phyloP scores from a whole-genome alignment of 2,797 vertebrate genomes.

The Poeciliopsis turneri region DNA sequence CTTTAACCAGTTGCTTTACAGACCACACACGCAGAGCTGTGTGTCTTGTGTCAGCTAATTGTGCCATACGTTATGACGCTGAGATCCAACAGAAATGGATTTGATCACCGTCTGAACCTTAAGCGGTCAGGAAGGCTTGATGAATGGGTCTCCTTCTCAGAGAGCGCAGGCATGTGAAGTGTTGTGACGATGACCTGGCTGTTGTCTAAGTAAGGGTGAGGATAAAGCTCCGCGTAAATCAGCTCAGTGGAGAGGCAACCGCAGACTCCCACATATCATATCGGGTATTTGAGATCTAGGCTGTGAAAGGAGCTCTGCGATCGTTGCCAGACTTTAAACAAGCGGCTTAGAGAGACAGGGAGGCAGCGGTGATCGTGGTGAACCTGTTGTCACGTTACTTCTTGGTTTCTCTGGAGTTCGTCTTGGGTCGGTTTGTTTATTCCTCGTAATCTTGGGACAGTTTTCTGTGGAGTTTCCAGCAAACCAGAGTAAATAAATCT shows the following conservation, averaged over 20 bases:
- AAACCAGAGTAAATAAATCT: too few relatives aligned
- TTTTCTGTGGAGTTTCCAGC: too few relatives aligned
- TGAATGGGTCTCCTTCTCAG: conserved; percentile 64
- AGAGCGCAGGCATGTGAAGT: conserved; percentile 70
- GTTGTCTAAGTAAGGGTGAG: conserved; percentile 70
- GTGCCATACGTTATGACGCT: conserved; percentile 53
- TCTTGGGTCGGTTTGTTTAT: neutral
- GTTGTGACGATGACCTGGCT: conserved; percentile 71
- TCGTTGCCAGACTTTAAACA: conserved; percentile 50
- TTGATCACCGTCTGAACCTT: conserved; percentile 75
- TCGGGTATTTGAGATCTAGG: conserved; percentile 52
- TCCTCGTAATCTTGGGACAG: neutral
- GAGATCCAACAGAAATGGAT: conserved; percentile 67
- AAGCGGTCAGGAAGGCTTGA: conserved; percentile 57
- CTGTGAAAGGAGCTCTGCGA: conserved; percentile 69
- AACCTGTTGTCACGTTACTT: conserved; percentile 15
- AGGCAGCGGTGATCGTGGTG: conserved; percentile 24
- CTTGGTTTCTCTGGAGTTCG: conserved; percentile 15
- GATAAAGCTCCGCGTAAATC: conserved; percentile 77
- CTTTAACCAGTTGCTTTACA: neutral
- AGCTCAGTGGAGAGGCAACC: conserved; percentile 62
- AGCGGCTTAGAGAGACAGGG: conserved; percentile 1
- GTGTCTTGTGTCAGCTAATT: conserved; percentile 34
- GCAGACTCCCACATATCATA: conserved; percentile 71
- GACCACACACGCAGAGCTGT: conserved; percentile 11